These are phyloP conservation scores for Metopia argyrocephala DNA, from an alignment of 2,888 invertebrate genomes.

Conservation along the genomic window DNA sequence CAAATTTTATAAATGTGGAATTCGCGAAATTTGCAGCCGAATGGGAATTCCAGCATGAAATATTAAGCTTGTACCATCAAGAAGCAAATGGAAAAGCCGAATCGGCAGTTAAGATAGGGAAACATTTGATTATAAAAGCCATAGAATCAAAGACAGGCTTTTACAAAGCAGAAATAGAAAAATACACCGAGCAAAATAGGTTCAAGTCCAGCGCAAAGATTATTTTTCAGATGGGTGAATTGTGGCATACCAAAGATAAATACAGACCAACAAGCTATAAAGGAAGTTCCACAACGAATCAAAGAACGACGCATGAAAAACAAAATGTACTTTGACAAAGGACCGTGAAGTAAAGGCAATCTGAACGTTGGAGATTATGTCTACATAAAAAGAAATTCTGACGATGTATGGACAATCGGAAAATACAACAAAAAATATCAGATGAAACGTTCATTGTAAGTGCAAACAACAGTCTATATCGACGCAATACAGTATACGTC, in stretches of 20 bases:
- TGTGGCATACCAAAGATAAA: neutral
- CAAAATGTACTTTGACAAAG: constrained; percentile 12
- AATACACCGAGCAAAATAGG: constrained; percentile 7
- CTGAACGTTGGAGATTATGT: too few species aligned
- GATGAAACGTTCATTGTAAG: too few species aligned
- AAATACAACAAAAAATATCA: too few species aligned
- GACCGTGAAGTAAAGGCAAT: too few species aligned
- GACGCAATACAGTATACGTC: too few species aligned
- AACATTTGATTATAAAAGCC: neutral
- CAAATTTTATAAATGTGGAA: constrained; percentile 18
- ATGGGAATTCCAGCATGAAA: constrained; percentile 22
- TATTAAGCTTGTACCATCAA: constrained; percentile 10
- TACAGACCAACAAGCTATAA: neutral
- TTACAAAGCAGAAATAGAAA: neutral
- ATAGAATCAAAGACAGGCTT: neutral
- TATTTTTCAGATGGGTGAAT: neutral
- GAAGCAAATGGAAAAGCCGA: constrained; percentile 4
- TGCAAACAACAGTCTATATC: too few species aligned
- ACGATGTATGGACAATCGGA: too few species aligned
- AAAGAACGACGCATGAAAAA: too few species aligned
- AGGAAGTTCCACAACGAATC: neutral
- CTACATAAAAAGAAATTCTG: too few species aligned
- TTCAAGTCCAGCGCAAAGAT: neutral
- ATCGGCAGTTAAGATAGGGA: constrained; percentile 24
- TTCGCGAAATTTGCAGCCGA: neutral